Conservation (phyloP, 35 echinoderm and acorn worm genomes). For the Holothuria glaberrima region DNA sequence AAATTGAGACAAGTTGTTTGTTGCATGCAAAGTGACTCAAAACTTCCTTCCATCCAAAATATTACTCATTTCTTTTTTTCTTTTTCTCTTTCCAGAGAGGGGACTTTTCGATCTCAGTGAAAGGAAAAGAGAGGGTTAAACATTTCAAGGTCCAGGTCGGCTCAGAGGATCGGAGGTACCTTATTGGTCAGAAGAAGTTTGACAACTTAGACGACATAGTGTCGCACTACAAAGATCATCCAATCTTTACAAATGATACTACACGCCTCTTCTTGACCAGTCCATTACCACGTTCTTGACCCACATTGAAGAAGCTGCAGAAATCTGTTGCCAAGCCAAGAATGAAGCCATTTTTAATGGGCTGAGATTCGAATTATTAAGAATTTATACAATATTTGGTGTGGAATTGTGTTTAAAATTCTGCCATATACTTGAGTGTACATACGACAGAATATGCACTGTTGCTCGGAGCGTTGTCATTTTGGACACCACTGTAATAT, state of each 20-base stretch:
- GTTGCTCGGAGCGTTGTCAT: too few relatives aligned
- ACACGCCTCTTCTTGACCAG: conserved; percentile 84
- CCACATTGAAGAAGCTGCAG: neutral
- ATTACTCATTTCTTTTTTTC: neutral
- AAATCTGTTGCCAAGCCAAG: neutral
- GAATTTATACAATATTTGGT: too few relatives aligned
- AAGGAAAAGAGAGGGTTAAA: conserved; percentile 84
- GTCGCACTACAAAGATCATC: conserved; percentile 91
- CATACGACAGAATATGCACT: neutral
- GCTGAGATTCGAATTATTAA: too few relatives aligned
- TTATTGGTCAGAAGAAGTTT: conserved; percentile 88
- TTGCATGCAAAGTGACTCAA: neutral
- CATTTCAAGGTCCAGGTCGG: conserved; percentile 92
- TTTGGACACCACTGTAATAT: too few relatives aligned
- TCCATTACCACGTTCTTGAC: conserved; percentile 35
- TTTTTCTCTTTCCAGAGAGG: conserved; percentile 73
- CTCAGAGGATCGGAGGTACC: conserved; percentile 62
- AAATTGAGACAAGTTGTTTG: too few relatives aligned
- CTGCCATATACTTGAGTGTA: neutral
- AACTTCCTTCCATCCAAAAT: neutral
- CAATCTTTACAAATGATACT: conserved; percentile 84
- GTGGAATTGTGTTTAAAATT: neutral
- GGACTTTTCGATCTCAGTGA: conserved; percentile 94
- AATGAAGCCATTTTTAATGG: neutral
- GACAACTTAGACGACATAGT: conserved; percentile 91